A percentile compares a stretch with the other conserved stretches of the same genome.
Evolutionary conservation across 2,888 invertebrate genomes (phyloP).

Genomic region (Himalopsyche japonica): DNA sequence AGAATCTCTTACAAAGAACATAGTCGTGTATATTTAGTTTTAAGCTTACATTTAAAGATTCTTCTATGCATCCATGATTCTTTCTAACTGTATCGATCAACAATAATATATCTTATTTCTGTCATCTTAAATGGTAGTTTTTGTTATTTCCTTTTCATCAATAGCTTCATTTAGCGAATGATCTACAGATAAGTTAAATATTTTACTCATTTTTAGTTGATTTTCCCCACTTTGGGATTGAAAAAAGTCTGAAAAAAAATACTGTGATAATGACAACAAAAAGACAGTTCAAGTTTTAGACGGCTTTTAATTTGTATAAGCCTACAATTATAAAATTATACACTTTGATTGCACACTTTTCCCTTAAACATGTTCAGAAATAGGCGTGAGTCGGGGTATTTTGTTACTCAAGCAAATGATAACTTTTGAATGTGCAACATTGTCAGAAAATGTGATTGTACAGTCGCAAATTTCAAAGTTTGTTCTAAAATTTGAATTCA

Average conservation of each 20-base stretch:
- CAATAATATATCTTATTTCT: no score
- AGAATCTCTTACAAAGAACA: no score
- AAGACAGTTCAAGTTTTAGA: constrained; percentile 17
- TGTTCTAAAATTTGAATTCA: neutral
- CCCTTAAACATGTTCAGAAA: constrained; percentile 31
- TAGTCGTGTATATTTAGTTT: no score
- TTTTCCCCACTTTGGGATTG: neutral
- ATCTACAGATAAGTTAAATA: no score
- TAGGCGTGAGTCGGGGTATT: constrained; percentile 24
- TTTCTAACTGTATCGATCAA: no score
- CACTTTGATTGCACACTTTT: constrained; percentile 37
- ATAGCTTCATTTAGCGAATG: no score
- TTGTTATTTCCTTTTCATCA: no score
- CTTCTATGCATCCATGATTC: no score
- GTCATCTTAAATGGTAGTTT: no score
- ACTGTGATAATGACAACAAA: neutral
- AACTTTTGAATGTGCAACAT: constrained; percentile 7
- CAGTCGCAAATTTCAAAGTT: constrained; percentile 26
- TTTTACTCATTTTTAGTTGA: no score
- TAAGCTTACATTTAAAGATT: no score
- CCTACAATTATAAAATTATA: constrained; percentile 37
- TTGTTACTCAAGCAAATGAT: constrained; percentile 16
- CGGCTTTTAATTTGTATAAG: constrained; percentile 37
- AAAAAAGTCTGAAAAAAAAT: neutral
- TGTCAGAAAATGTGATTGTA: constrained; percentile 33